These are phyloP conservation scores for Selenia dentaria DNA, from an alignment of 2,888 invertebrate species.

Conservation along the genomic window DNA sequence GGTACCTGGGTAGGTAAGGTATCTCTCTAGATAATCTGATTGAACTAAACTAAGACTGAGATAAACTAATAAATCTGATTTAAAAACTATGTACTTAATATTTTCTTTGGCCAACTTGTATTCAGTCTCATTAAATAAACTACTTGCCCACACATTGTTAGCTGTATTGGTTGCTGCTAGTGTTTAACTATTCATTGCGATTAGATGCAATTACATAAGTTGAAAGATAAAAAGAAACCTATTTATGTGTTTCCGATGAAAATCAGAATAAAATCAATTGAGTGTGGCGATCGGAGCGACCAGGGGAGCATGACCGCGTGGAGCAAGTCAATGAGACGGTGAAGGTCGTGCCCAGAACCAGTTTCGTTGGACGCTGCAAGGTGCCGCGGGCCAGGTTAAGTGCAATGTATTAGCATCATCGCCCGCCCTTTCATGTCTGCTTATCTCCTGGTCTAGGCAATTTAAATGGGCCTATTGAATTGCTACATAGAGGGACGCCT, in stretches of 20 bases:
- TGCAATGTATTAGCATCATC: conserved; percentile 79
- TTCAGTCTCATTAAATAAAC: too few species aligned
- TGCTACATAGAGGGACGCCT: conserved; percentile 42
- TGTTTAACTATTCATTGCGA: too few species aligned
- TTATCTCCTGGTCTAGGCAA: conserved; percentile 72
- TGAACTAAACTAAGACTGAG: too few species aligned
- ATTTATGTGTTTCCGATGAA: conserved; percentile 43
- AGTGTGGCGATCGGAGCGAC: conserved; percentile 63
- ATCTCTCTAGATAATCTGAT: conserved; percentile 13
- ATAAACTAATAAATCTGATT: too few species aligned
- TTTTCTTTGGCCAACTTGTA: too few species aligned
- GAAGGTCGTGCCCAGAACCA: conserved; percentile 77
- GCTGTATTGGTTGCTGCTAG: too few species aligned
- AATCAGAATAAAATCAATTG: conserved; percentile 64
- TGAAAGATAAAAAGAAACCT: too few species aligned
- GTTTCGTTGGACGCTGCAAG: conserved; percentile 79
- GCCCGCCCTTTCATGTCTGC: conserved; percentile 78
- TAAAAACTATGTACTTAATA: too few species aligned
- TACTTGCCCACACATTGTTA: too few species aligned
- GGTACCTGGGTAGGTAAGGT: too few species aligned
- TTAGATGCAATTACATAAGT: too few species aligned
- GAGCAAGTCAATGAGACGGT: conserved; percentile 58
- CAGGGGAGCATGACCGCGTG: conserved; percentile 67
- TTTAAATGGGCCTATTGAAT: conserved; percentile 77
- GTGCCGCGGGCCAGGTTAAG: conserved; percentile 78